phyloP scores from a whole-genome alignment of 2,113 vertebrate genomes.

The Sarotherodon lohbergeri region DNA sequence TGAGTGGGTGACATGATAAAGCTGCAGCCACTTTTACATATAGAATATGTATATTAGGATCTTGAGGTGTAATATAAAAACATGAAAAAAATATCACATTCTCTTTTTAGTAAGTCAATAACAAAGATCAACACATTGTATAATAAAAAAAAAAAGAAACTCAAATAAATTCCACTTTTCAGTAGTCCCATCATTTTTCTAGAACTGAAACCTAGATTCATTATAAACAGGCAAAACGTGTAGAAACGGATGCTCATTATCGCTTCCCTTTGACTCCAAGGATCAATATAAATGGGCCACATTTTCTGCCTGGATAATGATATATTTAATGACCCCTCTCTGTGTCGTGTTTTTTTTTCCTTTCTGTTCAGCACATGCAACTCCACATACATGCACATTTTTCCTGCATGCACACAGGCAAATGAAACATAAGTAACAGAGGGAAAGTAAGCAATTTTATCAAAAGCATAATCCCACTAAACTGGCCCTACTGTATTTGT shows the following conservation, averaged over 20 bases:
- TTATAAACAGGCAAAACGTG: neutral
- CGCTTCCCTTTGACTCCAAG: neutral
- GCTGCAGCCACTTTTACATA: neutral
- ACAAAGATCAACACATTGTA: neutral
- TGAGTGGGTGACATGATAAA: neutral
- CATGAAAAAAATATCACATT: neutral
- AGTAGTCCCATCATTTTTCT: neutral
- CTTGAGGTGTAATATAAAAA: neutral
- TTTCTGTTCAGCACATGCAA: neutral
- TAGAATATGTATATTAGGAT: neutral
- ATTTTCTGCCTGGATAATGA: conserved; percentile 47
- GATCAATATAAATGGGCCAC: conserved; percentile 26
- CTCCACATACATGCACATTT: neutral
- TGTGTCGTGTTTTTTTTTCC: neutral
- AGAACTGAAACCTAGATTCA: neutral
- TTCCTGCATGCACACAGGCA: neutral
- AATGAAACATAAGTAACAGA: neutral
- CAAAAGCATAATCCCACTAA: neutral
- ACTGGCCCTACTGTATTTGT: neutral
- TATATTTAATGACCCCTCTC: conserved; percentile 30
- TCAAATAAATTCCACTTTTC: neutral
- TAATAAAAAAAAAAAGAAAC: neutral
- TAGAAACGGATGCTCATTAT: neutral
- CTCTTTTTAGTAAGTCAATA: neutral
- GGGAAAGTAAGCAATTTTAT: neutral